Conservation (phyloP, 1,140 invertebrate species). For the Melipona quadrifasciata region DNA sequence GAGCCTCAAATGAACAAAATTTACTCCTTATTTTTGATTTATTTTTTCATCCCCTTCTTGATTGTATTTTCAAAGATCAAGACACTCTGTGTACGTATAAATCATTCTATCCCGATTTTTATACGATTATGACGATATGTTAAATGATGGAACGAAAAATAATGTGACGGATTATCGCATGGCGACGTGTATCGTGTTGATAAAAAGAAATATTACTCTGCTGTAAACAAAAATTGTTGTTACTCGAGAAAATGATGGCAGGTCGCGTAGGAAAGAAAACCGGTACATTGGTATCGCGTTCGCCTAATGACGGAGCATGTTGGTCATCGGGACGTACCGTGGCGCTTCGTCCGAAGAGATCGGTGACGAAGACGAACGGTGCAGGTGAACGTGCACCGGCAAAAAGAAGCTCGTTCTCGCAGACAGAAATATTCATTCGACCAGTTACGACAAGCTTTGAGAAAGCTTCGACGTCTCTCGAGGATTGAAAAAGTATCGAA, state of each 20-base stretch:
- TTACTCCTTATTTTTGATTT: no score
- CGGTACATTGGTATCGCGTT: conserved; percentile 61
- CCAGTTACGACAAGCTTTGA: not conserved
- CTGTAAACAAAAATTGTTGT: not conserved
- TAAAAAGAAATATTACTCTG: no score
- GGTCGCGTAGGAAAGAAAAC: conserved; percentile 58
- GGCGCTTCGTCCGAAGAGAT: conserved; percentile 41
- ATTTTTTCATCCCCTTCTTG: no score
- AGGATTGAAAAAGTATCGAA: no score
- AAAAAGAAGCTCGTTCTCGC: conserved; percentile 55
- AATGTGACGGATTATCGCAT: no score
- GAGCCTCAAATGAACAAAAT: no score
- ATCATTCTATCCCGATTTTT: no score
- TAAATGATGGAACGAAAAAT: no score
- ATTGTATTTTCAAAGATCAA: no score
- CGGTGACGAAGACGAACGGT: conserved; percentile 68
- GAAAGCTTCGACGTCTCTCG: not conserved
- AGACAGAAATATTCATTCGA: conserved; percentile 60
- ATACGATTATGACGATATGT: no score
- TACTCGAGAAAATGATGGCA: not conserved
- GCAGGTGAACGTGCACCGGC: conserved; percentile 16
- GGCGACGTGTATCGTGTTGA: no score
- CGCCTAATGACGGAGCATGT: conserved; percentile 59
- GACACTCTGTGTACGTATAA: no score
- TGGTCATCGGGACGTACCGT: conserved; percentile 52